Percentiles rank a stretch among this genome's conserved stretches.
Conservation (phyloP, 2,797 vertebrate species). For the Avahi laniger region DNA sequence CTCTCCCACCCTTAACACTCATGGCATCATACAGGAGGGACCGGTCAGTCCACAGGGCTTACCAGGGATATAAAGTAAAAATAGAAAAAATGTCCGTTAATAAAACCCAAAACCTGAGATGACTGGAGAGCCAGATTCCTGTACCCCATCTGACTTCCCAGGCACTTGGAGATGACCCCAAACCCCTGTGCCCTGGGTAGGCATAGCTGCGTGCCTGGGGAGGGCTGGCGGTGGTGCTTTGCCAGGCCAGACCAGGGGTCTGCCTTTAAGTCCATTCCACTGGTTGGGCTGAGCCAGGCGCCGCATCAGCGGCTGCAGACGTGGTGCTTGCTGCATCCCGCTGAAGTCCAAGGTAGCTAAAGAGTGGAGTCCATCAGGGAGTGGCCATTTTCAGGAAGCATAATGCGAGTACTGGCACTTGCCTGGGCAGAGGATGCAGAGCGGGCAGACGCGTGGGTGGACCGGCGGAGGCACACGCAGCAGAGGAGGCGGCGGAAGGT, state of each 20-base stretch:
- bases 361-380: constrained; percentile 82
- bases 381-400: constrained; percentile 81
- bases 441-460: constrained; percentile 40
- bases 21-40: not conserved
- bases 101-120: constrained; percentile 49
- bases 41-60: not conserved
- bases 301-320: not conserved
- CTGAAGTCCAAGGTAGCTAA: constrained; percentile 58
- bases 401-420: constrained; percentile 80
- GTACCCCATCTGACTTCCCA: not conserved
- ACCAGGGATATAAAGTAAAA: not conserved
- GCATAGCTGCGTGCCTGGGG: not conserved
- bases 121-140: not conserved
- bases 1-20: not conserved
- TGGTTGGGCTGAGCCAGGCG: not conserved
- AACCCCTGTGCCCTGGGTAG: not conserved
- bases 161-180: not conserved
- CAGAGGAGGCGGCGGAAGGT: constrained; percentile 92
- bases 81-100: not conserved
- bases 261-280: not conserved
- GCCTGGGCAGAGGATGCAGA: constrained; percentile 72
- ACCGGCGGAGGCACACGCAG: constrained; percentile 77
- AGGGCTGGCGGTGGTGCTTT: not conserved
- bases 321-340: no score
- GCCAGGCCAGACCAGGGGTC: not conserved